phyloP scores from a whole-genome alignment of 2,888 invertebrate genomes.

The Piscicola geometra region DNA sequence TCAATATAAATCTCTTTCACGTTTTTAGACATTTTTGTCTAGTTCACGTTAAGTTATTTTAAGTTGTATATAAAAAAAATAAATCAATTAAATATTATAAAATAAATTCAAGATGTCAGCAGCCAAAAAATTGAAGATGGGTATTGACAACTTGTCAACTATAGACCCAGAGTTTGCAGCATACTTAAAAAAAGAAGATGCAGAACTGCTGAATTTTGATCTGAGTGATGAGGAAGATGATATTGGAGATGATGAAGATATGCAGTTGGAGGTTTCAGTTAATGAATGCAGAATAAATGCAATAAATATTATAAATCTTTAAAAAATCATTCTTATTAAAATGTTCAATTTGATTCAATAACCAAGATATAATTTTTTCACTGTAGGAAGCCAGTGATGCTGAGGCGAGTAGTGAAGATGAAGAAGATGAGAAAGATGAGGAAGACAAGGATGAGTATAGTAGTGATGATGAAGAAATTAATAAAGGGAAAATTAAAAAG shows the following conservation, averaged over 20 bases:
- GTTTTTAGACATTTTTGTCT: too few species aligned
- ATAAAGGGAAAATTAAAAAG: neutral
- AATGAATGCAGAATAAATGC: neutral
- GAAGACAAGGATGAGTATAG: neutral
- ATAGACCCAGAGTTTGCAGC: constrained; percentile 24
- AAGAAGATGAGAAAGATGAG: constrained; percentile 13
- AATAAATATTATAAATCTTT: neutral
- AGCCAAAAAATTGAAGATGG: constrained; percentile 7
- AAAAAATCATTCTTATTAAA: neutral
- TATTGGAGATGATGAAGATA: neutral
- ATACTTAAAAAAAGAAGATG: constrained; percentile 26
- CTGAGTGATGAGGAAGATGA: constrained; percentile 15
- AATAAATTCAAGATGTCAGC: neutral
- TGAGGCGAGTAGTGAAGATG: constrained; percentile 18
- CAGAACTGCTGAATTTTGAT: constrained; percentile 19
- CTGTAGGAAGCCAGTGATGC: constrained; percentile 8
- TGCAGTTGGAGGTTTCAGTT: neutral
- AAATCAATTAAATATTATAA: neutral
- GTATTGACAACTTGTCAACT: constrained; percentile 5
- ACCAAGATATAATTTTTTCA: too few species aligned
- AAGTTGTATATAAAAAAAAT: too few species aligned
- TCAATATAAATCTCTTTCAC: too few species aligned
- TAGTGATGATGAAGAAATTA: neutral
- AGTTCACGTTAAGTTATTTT: too few species aligned
- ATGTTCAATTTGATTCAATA: neutral